These are phyloP conservation scores for Stegodyphus mimosarum DNA, from an alignment of 1,140 invertebrate genomes.

Conservation along the genomic window DNA sequence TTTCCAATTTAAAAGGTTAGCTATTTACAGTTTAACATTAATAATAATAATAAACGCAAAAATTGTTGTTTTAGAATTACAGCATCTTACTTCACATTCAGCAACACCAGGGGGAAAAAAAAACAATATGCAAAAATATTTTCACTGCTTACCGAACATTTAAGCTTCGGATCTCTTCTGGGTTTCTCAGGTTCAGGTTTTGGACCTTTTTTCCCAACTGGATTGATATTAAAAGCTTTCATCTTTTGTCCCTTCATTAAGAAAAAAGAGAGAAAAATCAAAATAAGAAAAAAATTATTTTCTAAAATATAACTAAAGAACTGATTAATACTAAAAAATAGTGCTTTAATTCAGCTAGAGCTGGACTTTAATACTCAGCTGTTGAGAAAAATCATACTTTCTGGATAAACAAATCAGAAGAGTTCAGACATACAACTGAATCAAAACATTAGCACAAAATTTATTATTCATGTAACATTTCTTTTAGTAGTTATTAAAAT, in stretches of 20 bases:
- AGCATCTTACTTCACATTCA: not conserved
- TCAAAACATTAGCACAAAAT: no score
- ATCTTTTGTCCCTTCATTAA: conserved; percentile 71
- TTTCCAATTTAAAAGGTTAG: not conserved
- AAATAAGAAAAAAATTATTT: not conserved
- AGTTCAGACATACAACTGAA: no score
- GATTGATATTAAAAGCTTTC: conserved; percentile 84
- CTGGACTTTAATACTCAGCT: no score
- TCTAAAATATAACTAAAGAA: no score
- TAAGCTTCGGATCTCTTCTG: conserved; percentile 77
- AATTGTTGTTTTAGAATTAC: not conserved
- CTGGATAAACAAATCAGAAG: no score
- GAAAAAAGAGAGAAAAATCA: not conserved
- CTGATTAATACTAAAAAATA: no score
- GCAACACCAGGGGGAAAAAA: not conserved
- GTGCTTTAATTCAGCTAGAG: no score
- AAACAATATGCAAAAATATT: not conserved
- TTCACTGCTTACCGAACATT: conserved; percentile 32
- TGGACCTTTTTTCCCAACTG: conserved; percentile 80
- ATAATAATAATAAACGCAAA: not conserved
- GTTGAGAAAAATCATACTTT: no score
- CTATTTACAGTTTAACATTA: not conserved
- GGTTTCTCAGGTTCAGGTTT: conserved; percentile 90
- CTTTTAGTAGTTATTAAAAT: no score
- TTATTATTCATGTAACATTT: no score